phyloP scores from a whole-genome alignment of 2,888 invertebrate species.

The Aelia acuminata region DNA sequence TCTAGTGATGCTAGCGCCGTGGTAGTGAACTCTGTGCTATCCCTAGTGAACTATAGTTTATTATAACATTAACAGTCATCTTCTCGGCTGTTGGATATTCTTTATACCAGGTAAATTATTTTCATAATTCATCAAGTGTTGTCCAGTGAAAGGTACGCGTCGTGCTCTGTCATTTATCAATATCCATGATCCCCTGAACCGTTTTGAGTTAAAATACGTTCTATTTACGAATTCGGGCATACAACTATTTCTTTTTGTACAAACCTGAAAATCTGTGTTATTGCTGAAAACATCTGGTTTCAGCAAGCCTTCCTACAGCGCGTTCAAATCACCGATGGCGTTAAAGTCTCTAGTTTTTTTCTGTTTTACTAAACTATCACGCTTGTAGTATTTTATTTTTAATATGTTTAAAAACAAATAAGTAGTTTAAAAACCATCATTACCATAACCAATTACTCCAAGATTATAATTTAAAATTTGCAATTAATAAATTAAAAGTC shows the following conservation, averaged over 20 bases:
- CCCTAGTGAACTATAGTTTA: slow-evolving; percentile 4
- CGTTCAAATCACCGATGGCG: slow-evolving; percentile 29
- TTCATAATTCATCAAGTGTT: not conserved
- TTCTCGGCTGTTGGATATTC: slow-evolving; percentile 44
- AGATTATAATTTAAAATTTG: not conserved
- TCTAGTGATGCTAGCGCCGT: not conserved
- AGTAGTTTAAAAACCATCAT: not conserved
- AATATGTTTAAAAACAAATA: not conserved
- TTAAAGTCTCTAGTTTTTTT: not conserved
- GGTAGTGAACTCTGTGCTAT: slow-evolving; percentile 27
- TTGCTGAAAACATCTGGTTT: slow-evolving; percentile 27
- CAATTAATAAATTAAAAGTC: not conserved
- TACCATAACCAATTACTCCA: not conserved
- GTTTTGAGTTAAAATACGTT: not conserved
- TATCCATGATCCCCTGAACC: not conserved
- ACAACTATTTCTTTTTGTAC: not conserved
- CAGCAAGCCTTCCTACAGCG: not conserved
- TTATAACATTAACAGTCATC: not conserved
- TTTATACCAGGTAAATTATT: slow-evolving; percentile 28
- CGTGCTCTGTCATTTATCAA: not conserved
- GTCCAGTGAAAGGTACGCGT: slow-evolving; percentile 25
- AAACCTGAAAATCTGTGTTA: not conserved
- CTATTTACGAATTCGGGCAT: not conserved
- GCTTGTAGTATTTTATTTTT: not conserved
- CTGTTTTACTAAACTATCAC: not conserved